Evolutionary conservation across 1,140 invertebrate genomes (phyloP).

Genomic region (Caenorhabditis tropicalis): DNA sequence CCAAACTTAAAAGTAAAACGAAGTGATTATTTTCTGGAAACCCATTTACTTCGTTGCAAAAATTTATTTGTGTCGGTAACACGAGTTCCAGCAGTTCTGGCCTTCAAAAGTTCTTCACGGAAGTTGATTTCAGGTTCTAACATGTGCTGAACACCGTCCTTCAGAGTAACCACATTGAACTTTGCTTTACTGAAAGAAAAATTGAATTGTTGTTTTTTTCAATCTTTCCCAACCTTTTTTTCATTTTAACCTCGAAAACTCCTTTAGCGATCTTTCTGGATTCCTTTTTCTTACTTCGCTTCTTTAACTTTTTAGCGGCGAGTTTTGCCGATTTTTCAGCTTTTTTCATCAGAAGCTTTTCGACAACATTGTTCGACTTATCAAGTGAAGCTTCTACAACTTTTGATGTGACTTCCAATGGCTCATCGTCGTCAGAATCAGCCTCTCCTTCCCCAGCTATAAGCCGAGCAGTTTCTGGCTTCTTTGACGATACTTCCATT

Average conservation of each 20-base stretch:
- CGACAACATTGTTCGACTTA: background rate
- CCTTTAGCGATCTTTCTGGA: background rate
- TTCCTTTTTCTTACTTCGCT: conserved; percentile 33
- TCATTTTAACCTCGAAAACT: conserved; percentile 22
- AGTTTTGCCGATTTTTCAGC: background rate
- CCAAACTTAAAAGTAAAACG: background rate
- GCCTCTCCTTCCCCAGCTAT: too few species aligned
- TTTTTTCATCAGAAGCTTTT: conserved; percentile 1
- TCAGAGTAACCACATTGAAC: conserved; percentile 1
- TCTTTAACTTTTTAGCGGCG: conserved; percentile 14
- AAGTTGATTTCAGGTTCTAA: conserved; percentile 12
- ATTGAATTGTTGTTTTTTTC: background rate
- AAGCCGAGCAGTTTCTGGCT: background rate
- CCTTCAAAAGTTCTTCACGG: conserved; percentile 31
- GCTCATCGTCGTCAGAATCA: background rate
- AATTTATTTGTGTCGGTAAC: background rate
- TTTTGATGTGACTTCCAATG: background rate
- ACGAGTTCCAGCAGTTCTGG: conserved; percentile 15
- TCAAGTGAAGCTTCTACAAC: background rate
- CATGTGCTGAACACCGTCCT: background rate
- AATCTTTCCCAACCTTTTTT: background rate
- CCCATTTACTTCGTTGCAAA: background rate
- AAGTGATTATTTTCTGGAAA: background rate
- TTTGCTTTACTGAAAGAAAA: conserved; percentile 7
- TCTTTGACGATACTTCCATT: conserved; percentile 4